A percentile compares a stretch with the other conserved stretches of the same genome.
Evolutionary conservation across 2,797 vertebrate species (phyloP).

Genomic region (Sebastiscus tertius): DNA sequence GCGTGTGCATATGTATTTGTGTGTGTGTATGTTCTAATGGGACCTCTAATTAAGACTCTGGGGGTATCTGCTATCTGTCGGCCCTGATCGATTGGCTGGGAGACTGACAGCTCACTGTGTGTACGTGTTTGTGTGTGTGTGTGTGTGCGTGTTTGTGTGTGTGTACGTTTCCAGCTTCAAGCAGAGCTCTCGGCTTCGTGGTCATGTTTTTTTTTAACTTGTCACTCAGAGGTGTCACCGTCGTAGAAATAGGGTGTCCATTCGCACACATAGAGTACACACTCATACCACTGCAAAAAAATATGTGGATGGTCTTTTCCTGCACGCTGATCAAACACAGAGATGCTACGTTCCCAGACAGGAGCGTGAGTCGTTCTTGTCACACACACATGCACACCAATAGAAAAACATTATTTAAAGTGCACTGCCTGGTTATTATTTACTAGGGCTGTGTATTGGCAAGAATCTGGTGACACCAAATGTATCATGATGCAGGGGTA

Average conservation of each 20-base stretch:
- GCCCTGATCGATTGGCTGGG: constrained; percentile 76
- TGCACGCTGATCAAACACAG: constrained; percentile 21
- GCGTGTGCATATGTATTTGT: constrained; percentile 5
- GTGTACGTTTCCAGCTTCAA: constrained; percentile 20
- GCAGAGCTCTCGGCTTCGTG: constrained; percentile 29
- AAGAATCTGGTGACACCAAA: no score
- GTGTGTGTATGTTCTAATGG: constrained; percentile 73
- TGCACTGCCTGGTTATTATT: neutral
- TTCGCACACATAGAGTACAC: neutral
- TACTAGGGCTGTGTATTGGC: no score
- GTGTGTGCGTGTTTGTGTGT: constrained; percentile 6
- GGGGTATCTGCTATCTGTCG: constrained; percentile 85
- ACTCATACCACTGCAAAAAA: neutral
- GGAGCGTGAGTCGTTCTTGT: neutral
- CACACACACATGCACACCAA: neutral
- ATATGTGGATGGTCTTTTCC: constrained; percentile 14
- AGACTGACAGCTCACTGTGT: constrained; percentile 81
- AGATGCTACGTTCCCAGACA: neutral
- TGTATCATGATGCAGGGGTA: no score
- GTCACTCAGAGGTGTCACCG: constrained; percentile 41
- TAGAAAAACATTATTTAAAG: neutral
- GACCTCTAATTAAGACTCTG: constrained; percentile 86
- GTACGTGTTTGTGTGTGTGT: constrained; percentile 33
- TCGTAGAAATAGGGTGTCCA: constrained; percentile 12
- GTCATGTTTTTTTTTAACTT: constrained; percentile 46